These are phyloP conservation scores for Mastomys natalensis DNA, from an alignment of 2,113 vertebrate species.

Conservation along the genomic window DNA sequence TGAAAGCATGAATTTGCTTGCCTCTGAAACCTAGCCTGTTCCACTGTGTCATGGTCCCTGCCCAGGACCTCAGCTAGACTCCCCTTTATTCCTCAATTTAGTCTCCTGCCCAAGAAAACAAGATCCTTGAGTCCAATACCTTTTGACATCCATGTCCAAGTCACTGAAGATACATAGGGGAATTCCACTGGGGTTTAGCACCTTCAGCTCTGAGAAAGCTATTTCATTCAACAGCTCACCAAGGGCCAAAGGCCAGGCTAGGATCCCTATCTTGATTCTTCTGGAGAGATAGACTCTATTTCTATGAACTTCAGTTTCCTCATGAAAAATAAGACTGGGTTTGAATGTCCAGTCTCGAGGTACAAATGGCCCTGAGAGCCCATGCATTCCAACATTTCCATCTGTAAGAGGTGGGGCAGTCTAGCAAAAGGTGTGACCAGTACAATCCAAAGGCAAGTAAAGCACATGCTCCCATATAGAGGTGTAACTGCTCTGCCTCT, in stretches of 20 bases:
- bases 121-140: background rate
- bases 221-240: background rate
- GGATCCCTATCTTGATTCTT: background rate
- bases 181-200: background rate
- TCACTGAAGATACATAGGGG: background rate
- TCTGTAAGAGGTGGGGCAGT: background rate
- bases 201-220: background rate
- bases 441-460: background rate
- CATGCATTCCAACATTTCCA: accelerated
- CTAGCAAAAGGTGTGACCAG: background rate
- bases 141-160: background rate
- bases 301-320: background rate
- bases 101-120: background rate
- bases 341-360: background rate
- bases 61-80: background rate
- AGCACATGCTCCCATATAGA: accelerated
- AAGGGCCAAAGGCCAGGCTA: background rate
- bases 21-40: background rate
- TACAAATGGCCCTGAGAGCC: background rate
- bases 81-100: accelerated
- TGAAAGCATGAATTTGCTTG: background rate
- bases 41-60: background rate
- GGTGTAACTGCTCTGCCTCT: background rate
- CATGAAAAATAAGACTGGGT: background rate
- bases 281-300: background rate